Evolutionary conservation across 2,888 invertebrate genomes (phyloP), one percentile per base, ranked within the genome.

Genomic region (Andrena dorsata): DNA sequence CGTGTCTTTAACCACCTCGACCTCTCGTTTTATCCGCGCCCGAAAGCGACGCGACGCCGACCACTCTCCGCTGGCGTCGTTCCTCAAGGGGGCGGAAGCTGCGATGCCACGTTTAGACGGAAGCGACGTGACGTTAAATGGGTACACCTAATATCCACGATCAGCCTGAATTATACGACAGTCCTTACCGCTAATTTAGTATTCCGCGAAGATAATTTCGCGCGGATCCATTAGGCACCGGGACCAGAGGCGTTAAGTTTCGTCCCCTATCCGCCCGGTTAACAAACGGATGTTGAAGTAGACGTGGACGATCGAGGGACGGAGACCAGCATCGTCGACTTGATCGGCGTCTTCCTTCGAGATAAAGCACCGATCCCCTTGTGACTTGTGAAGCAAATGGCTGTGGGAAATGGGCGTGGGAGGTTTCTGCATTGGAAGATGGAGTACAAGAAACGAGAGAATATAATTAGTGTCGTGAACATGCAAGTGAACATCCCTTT

Each of bases 131-230:
- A 88, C 88, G 83, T 88, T 88, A 88, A 89, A 89, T 82, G 84
- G 86, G 86, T 88, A 88, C 79, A 88, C 86, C 88, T 89, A 90
- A 89, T 89, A 90, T 85, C 85, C 85, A 83, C 82, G 78, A 60
- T 71, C 81, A 66, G 83, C 53, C 87, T 89, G 89, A 89, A 86
- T 89, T 89, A 90, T 89, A 89, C 89, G 89, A 82, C 89, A 84
- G 80, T 80, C 76, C 89, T 87, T 87, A 89, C 89, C 89, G 88
- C 87, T 89, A 90, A 88, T 90, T 90, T 85, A 79, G 89, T 90
- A 90, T 90, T 90, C 90, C 83, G 82, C 86, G 83, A 88, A 89
- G 88, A 90, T 90, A 88, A 90, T 90, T 89, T 89, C 85, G 77
- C 86, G 74, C 63, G 89, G 88, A 90, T 90, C 88, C 89, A 90